Conservation (phyloP, 1,140 invertebrate genomes). For the Monochamus saltuarius region DNA sequence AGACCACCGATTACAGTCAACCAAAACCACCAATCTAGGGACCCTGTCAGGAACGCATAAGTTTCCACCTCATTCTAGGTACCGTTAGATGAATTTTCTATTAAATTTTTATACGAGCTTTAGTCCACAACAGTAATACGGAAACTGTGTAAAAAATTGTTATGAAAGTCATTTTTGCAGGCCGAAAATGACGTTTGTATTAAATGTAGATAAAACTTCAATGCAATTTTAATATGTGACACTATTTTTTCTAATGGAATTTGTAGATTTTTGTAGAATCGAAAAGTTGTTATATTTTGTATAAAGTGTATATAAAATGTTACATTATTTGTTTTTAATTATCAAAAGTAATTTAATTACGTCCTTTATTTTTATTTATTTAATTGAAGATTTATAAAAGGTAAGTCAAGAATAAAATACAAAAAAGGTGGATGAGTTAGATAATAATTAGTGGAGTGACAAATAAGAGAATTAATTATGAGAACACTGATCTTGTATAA, state of each 20-base stretch:
- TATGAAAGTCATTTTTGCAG: slow-evolving; percentile 33
- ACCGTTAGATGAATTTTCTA: neutral
- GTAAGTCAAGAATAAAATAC: no score
- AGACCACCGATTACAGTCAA: neutral
- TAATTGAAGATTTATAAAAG: no score
- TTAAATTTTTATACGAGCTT: neutral
- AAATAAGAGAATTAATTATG: no score
- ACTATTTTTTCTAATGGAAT: slow-evolving; percentile 31
- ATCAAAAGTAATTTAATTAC: no score
- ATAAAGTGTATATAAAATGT: slow-evolving; percentile 16
- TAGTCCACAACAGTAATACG: neutral
- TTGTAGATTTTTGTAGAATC: slow-evolving; percentile 22
- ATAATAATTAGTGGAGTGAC: no score
- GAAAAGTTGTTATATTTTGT: slow-evolving; percentile 28
- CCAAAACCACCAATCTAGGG: neutral
- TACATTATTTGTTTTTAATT: no score
- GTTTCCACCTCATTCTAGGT: no score
- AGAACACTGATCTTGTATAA: no score
- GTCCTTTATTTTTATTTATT: no score
- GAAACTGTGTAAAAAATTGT: slow-evolving; percentile 1
- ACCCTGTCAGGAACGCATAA: no score
- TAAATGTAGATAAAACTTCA: slow-evolving; percentile 30
- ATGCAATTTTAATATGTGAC: slow-evolving; percentile 22
- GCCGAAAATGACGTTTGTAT: slow-evolving; percentile 36
- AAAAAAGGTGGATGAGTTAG: no score